phyloP scores from a whole-genome alignment of 2,113 vertebrate species.

The Rafetus swinhoei region DNA sequence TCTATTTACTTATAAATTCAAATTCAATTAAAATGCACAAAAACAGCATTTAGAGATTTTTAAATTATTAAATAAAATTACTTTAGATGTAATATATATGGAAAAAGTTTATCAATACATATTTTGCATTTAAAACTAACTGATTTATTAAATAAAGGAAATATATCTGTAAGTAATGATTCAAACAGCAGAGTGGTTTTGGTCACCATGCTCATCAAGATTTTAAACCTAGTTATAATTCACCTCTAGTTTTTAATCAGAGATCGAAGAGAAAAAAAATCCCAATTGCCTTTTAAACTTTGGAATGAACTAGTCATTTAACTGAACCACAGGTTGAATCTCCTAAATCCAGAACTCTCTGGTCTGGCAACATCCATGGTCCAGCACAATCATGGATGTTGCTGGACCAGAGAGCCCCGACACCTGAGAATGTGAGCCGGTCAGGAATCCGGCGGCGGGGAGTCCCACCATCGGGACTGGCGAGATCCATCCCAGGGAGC shows the following conservation, averaged over 20 bases:
- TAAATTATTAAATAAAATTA: background rate
- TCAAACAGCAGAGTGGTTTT: background rate
- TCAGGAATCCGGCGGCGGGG: too few relatives aligned
- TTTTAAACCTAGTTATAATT: background rate
- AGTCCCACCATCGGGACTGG: too few relatives aligned
- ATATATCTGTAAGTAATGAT: background rate
- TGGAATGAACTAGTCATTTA: background rate
- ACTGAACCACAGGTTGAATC: background rate
- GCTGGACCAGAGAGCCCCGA: too few relatives aligned
- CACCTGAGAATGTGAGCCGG: too few relatives aligned
- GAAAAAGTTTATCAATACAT: background rate
- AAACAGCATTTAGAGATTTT: background rate
- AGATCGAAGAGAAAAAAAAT: background rate
- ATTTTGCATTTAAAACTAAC: background rate
- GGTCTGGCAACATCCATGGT: too few relatives aligned
- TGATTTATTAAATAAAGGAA: background rate
- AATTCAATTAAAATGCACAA: background rate
- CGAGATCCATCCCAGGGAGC: too few relatives aligned
- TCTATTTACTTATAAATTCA: background rate
- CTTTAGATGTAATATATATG: background rate
- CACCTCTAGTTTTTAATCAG: background rate
- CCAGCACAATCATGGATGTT: too few relatives aligned
- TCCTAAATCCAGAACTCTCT: too few relatives aligned
- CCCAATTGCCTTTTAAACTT: background rate
- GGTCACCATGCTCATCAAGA: background rate